phyloP scores from a whole-genome alignment of 2,113 vertebrate genomes.

The Tor tambroides region DNA sequence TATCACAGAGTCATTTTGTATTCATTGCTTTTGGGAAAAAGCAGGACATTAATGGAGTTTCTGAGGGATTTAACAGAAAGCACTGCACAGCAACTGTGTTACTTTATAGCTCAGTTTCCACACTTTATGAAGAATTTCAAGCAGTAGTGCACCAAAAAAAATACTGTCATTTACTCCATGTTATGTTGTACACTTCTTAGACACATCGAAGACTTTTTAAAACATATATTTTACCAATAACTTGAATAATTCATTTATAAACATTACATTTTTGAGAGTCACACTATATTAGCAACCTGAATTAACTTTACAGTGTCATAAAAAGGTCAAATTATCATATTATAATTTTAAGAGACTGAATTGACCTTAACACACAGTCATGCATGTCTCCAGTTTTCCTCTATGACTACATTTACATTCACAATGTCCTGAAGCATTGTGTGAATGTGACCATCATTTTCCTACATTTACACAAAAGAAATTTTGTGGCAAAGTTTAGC shows the following conservation, averaged over 20 bases:
- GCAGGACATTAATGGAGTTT: background rate
- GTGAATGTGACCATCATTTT: background rate
- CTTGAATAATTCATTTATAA: background rate
- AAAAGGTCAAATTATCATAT: background rate
- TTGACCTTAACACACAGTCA: background rate
- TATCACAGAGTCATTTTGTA: constrained; percentile 2
- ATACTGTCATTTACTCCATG: background rate
- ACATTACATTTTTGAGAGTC: background rate
- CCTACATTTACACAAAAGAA: background rate
- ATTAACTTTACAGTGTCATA: background rate
- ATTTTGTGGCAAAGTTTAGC: background rate
- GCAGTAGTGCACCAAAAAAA: background rate
- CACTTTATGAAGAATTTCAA: background rate
- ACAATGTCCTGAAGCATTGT: background rate
- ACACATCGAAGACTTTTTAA: background rate
- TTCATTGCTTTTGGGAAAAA: background rate
- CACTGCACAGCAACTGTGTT: background rate
- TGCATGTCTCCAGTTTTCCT: background rate
- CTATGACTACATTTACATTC: too few species aligned
- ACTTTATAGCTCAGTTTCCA: background rate
- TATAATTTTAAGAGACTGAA: background rate
- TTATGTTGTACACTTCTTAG: background rate
- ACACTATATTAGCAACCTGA: background rate
- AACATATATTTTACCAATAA: too few species aligned
- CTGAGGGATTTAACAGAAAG: background rate